Base-by-base conservation (phyloP, 35 echinoderm and acorn worm genomes). In the Patiria miniata region DNA sequence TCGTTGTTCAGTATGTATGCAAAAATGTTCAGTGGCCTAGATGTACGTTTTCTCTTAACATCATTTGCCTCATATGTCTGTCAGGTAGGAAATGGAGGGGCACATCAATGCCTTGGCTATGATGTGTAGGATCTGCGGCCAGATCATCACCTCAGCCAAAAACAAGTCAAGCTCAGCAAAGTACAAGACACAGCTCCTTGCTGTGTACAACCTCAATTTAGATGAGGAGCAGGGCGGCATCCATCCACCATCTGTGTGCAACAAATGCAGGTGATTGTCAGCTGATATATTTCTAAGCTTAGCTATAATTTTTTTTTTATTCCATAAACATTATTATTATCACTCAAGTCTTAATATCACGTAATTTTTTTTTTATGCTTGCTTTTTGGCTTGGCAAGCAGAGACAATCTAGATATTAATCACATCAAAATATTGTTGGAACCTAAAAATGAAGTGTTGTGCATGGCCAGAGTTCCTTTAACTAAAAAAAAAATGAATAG, bases 91-190 rank as follows among this genome's bases (percentile, higher is more conserved):
- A 28, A 77, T 77, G 69, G 69, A 77, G 36, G 36, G 23, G 14
- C 69, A 77, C 69, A 77, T 29, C 22, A 77, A 23, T 29, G 69
- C 69, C 36, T 28, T 77, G 9, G 22, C 0, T 10, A 14, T 29
- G 22, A 77, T 77, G 23, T 77, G 69, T 37, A 77, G 69, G 36
- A 77, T 77, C 36, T 77, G 69, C 29, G 69, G 69, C 14, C 69
- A 77, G 69, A 29, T 77, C 69, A 37, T 23, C 69, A 10, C 36
- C 9, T 77, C 69, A 10, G 36, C 22, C 14, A 77, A 77, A 28
- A 37, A 77, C 36, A 77, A 14, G 22, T 77, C 69, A 14, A 77
- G 14, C 14, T 23, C 29, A 37, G 69, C 69, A 23, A 77, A 77
- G 36, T 1, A 77, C 69, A 77, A 77, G 69, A 23, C 22, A 1